These are phyloP conservation scores for Phortica variegata DNA, from an alignment of 1,140 invertebrate species.

Conservation along the genomic window DNA sequence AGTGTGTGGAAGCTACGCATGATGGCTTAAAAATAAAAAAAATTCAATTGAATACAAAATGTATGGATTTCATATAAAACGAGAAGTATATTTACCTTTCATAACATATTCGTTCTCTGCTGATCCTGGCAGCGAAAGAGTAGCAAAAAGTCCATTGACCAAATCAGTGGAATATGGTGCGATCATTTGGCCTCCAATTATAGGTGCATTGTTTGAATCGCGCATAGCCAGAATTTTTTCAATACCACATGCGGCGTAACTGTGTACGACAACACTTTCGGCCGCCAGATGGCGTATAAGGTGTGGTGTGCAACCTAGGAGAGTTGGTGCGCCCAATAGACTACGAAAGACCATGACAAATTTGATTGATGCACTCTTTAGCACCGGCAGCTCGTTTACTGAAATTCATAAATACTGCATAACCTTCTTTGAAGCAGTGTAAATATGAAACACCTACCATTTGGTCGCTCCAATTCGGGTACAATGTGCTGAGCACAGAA, in stretches of 20 bases:
- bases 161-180: slow-evolving; percentile 67
- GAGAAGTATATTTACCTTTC: slow-evolving; percentile 68
- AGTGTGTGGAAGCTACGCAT: slow-evolving; percentile 84
- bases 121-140: slow-evolving; percentile 71
- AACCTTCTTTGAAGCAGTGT: neutral
- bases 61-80: neutral
- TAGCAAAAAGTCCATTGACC: slow-evolving; percentile 73
- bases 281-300: slow-evolving; percentile 72
- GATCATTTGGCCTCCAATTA: slow-evolving; percentile 59
- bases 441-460: slow-evolving; percentile 56
- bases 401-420: slow-evolving; percentile 59
- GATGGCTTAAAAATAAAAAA: slow-evolving; percentile 64
- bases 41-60: neutral
- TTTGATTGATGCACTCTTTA: slow-evolving; percentile 95
- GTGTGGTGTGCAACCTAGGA: slow-evolving; percentile 74
- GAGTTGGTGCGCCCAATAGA: slow-evolving; percentile 76
- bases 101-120: slow-evolving; percentile 96
- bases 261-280: slow-evolving; percentile 86
- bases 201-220: slow-evolving; percentile 57
- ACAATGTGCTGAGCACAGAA: slow-evolving; percentile 85
- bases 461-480: slow-evolving; percentile 75
- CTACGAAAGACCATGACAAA: slow-evolving; percentile 95
- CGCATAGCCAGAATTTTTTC: slow-evolving; percentile 85
- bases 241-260: slow-evolving; percentile 88
- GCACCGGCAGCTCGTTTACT: slow-evolving; percentile 83